Conservation (phyloP, 1,140 invertebrate species). For the Calosoma granatense region DNA sequence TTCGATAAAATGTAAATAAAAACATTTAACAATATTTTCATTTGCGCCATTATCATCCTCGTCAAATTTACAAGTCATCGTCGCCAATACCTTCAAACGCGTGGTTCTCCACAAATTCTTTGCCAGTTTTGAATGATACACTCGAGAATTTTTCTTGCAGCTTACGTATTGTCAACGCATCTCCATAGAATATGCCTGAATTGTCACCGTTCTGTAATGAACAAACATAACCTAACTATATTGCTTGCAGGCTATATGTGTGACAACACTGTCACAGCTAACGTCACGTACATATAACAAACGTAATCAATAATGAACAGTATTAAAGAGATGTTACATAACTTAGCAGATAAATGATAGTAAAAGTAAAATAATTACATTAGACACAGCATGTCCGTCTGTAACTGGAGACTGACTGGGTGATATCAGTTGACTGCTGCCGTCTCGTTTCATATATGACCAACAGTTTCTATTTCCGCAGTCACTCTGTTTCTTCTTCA, state of each 20-base stretch:
- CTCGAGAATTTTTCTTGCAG: constrained; percentile 46
- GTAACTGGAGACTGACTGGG: not conserved
- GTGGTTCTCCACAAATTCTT: constrained; percentile 70
- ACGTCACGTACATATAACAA: too few relatives aligned
- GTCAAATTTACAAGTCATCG: constrained; percentile 61
- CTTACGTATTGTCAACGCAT: constrained; percentile 43
- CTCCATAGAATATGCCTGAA: constrained; percentile 14
- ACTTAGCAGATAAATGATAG: too few relatives aligned
- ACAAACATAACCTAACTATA: not conserved
- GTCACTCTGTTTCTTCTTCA: constrained; percentile 24
- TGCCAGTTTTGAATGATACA: constrained; percentile 48
- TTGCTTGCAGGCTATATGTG: not conserved
- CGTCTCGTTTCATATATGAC: constrained; percentile 42
- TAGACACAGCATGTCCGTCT: not conserved
- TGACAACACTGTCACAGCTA: not conserved
- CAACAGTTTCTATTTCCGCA: constrained; percentile 31
- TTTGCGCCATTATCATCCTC: not conserved
- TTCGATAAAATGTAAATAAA: not conserved
- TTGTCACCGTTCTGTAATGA: constrained; percentile 12
- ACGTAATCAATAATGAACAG: too few relatives aligned
- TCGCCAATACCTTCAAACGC: constrained; percentile 86
- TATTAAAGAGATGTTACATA: too few relatives aligned
- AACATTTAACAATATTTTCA: not conserved
- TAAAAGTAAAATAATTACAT: constrained; percentile 4
- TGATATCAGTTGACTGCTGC: constrained; percentile 39